Conservation (phyloP, 2,113 vertebrate species). For the Laterallus jamaicensis region DNA sequence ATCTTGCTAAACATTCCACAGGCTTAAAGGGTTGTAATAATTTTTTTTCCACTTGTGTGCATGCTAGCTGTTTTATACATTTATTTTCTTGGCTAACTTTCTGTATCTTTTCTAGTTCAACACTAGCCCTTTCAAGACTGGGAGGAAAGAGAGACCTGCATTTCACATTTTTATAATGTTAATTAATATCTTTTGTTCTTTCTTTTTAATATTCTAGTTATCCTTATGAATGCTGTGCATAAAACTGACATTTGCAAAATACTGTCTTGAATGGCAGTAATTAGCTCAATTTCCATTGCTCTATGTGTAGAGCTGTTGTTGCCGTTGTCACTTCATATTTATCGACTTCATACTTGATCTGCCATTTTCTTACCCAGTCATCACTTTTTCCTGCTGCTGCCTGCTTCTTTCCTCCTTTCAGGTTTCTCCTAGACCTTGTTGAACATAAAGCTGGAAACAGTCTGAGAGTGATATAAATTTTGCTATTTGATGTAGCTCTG, state of each 20-base stretch:
- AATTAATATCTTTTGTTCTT: not conserved
- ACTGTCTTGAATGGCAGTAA: not conserved
- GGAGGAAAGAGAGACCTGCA: not conserved
- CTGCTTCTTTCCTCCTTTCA: not conserved
- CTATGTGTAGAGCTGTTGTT: not conserved
- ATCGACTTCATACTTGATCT: not conserved
- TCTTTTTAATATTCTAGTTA: not conserved
- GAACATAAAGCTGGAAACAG: not conserved
- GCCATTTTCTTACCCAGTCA: not conserved
- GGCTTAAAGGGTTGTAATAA: not conserved
- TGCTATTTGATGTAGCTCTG: not conserved
- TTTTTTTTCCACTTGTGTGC: not conserved
- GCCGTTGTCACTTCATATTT: not conserved
- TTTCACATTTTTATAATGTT: not conserved
- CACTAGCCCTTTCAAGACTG: not conserved
- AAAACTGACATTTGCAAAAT: not conserved
- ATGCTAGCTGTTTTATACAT: not conserved
- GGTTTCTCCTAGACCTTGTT: not conserved
- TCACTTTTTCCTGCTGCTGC: not conserved
- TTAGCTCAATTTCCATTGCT: not conserved
- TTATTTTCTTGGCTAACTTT: not conserved
- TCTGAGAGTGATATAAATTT: not conserved
- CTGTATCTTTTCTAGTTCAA: not conserved
- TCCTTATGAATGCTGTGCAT: not conserved
- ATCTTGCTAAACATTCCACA: not conserved